phyloP scores from a whole-genome alignment of 2,797 vertebrate genomes.

The Choloepus didactylus region DNA sequence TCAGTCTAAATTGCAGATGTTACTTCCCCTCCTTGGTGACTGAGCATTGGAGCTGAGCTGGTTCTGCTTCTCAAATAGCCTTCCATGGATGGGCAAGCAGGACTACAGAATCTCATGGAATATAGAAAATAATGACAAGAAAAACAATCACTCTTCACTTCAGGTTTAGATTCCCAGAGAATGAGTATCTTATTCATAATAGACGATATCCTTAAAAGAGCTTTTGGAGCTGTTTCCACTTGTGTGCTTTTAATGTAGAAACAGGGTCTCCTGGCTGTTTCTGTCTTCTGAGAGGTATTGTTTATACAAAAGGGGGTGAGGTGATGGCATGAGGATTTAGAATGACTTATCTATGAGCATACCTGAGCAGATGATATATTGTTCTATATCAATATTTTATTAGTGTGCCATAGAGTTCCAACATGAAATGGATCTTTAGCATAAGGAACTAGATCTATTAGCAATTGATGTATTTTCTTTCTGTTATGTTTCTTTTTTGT shows the following conservation, averaged over 20 bases:
- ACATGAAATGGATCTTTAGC: too few species aligned
- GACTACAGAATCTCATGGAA: neutral
- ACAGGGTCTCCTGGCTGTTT: neutral
- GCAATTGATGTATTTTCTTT: conserved; percentile 14
- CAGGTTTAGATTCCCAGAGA: neutral
- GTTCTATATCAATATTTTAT: too few species aligned
- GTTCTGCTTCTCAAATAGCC: neutral
- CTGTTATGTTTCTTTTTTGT: neutral
- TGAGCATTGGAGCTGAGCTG: neutral
- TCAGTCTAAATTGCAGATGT: neutral
- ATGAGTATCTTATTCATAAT: conserved; percentile 3
- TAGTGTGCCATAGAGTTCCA: too few species aligned
- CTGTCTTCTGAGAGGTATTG: neutral
- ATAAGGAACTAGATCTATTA: neutral
- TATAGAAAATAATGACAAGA: neutral
- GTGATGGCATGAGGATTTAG: neutral
- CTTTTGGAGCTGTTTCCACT: neutral
- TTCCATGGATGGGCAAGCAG: neutral
- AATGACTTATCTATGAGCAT: neutral
- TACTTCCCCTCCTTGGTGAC: neutral
- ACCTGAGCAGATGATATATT: neutral
- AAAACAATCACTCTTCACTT: neutral
- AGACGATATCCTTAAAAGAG: neutral
- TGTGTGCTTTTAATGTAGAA: conserved; percentile 7
- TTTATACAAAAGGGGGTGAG: neutral